A percentile compares a stretch with the other conserved stretches of the same genome.
Conservation (phyloP, 1,140 invertebrate species). For the Lutraria rhynchaena region DNA sequence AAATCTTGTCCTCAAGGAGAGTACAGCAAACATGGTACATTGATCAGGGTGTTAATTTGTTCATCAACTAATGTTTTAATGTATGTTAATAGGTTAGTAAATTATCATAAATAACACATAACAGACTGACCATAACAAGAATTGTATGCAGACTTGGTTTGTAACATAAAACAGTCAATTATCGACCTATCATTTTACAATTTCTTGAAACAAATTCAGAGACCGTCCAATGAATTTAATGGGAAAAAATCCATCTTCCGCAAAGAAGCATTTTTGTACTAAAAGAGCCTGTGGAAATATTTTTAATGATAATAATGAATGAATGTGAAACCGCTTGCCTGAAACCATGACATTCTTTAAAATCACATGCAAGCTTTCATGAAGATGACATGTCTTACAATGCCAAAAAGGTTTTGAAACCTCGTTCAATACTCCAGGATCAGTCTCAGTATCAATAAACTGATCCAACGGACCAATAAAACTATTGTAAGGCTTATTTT, state of each 20-base stretch:
- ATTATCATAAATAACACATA: too few relatives aligned
- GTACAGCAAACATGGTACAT: too few relatives aligned
- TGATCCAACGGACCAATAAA: slow-evolving; percentile 25
- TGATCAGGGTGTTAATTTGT: too few relatives aligned
- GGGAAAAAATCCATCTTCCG: background rate
- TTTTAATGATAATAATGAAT: slow-evolving; percentile 1
- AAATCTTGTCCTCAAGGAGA: too few relatives aligned
- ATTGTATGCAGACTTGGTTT: background rate
- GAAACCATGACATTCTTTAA: slow-evolving; percentile 33
- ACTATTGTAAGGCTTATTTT: slow-evolving; percentile 14
- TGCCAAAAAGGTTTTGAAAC: background rate
- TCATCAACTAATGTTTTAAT: too few relatives aligned
- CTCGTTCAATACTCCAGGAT: slow-evolving; percentile 4
- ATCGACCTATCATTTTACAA: background rate
- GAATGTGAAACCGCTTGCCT: background rate
- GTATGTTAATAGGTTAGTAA: too few relatives aligned
- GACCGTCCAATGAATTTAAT: background rate
- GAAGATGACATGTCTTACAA: slow-evolving; percentile 21
- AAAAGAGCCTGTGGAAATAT: background rate
- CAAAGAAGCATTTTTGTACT: background rate
- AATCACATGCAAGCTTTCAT: slow-evolving; percentile 45
- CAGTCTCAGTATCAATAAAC: slow-evolving; percentile 26
- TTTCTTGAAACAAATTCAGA: background rate
- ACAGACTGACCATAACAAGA: too few relatives aligned
- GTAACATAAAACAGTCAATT: background rate